Base-by-base conservation (phyloP, 2,888 invertebrate genomes). In the Strigamia maritima region DNA sequence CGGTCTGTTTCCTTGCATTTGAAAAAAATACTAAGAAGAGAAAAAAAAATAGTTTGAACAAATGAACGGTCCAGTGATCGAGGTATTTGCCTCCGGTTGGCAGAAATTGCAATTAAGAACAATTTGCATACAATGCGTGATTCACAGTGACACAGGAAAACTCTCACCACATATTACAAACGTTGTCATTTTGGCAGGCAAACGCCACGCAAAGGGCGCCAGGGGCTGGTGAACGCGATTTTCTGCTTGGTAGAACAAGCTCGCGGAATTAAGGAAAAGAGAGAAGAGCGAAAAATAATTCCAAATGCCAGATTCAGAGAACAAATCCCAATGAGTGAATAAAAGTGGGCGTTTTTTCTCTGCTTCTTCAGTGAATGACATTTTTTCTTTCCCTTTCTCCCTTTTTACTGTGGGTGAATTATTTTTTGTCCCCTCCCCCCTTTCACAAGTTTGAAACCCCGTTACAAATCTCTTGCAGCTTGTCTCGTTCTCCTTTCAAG, bases 181-280 rank as follows among this genome's bases (percentile, higher is more conserved):
- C 24, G 60, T 24, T 65, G 60, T 24, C 60, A 24, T 65, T 65
- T 65, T 65, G 60, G 60, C 60, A 65, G 60, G 60, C 60, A 65
- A 65, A 24, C 60, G 60, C 60, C 60, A 65, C 60, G 60, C 60
- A 65, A 65, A 65, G 60, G 60, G 60, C 60, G 60, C 60, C 24
- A 65, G 60, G 60, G 60, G 60, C 60, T 65, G 60, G 60, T 65
- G 60, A 65, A 65, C 60, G 60, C 60, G 60, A 65, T 65, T 65
- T 65, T 65, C 60, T 65, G 60, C 60, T 24, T 65, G 60, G 60
- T 65, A 65, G 60, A 65, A 65, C 60, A 65, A 65, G 60, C 60
- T 65, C 60, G 60, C 60, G 60, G 60, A 65, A 65, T 65, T 65
- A 65, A 65, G 60, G 60, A 65, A 65, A 65, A 65, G 60, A 65